Percentiles rank a stretch among this genome's conserved stretches.
These are phyloP conservation scores for Epinotia brunnichana DNA, from an alignment of 2,888 invertebrate genomes.

Conservation along the genomic window DNA sequence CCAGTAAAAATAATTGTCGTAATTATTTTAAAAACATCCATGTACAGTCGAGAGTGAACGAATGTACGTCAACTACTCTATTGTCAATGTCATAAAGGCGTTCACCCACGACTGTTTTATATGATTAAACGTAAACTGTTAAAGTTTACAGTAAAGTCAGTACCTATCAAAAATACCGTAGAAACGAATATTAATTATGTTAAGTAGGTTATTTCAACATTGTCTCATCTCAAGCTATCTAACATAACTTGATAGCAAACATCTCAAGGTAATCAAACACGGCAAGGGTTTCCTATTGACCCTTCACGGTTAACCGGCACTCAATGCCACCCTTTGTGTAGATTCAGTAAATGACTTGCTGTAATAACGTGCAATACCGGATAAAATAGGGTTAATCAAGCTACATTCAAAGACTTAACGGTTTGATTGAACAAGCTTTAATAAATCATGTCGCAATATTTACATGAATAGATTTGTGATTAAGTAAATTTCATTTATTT, in stretches of 20 bases:
- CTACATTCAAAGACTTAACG: neutral
- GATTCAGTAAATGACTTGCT: constrained; percentile 18
- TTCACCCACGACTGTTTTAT: too few species aligned
- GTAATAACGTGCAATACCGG: constrained; percentile 18
- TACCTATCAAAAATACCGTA: neutral
- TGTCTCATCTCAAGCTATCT: constrained; percentile 48
- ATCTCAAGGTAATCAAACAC: constrained; percentile 65
- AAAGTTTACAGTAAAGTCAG: too few species aligned
- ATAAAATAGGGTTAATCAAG: neutral
- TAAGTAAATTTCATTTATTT: too few species aligned
- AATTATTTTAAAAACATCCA: too few species aligned
- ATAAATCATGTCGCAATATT: neutral
- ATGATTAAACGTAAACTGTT: too few species aligned
- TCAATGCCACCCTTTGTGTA: constrained; percentile 37
- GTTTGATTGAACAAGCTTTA: neutral
- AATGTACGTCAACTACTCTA: too few species aligned
- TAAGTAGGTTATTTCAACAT: constrained; percentile 1
- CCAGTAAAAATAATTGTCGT: too few species aligned
- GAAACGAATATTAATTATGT: neutral
- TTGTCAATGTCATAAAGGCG: too few species aligned
- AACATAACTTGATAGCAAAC: constrained; percentile 57
- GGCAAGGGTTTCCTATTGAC: constrained; percentile 57
- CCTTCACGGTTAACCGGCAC: constrained; percentile 49
- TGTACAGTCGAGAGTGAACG: too few species aligned
- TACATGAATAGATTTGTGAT: neutral